phyloP scores from a whole-genome alignment of 1,140 invertebrate genomes.

The Notospermus geniculatus region DNA sequence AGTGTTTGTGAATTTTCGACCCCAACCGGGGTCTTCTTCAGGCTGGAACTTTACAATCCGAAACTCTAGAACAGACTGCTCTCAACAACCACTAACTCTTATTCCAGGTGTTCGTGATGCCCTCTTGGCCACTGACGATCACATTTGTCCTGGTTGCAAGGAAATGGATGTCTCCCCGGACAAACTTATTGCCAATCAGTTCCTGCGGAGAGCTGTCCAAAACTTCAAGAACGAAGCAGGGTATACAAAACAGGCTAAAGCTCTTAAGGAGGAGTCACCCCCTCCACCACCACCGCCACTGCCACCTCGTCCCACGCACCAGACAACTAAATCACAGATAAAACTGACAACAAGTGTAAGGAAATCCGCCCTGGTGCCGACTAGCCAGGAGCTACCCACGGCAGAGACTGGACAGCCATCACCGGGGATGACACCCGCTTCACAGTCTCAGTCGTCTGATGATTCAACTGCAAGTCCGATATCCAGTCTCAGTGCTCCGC shows the following conservation, averaged over 20 bases:
- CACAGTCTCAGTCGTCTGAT: no score
- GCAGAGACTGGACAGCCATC: no score
- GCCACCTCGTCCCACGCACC: not conserved
- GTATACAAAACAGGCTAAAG: constrained; percentile 60
- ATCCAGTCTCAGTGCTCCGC: no score
- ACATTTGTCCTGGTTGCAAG: constrained; percentile 90
- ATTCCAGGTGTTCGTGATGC: constrained; percentile 77
- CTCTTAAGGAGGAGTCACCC: constrained; percentile 20
- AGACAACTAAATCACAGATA: not conserved
- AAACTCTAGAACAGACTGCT: no score
- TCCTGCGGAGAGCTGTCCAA: constrained; percentile 80
- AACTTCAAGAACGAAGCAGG: constrained; percentile 88
- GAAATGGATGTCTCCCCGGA: constrained; percentile 90
- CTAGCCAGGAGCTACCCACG: not conserved
- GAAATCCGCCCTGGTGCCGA: not conserved
- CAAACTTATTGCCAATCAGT: constrained; percentile 88
- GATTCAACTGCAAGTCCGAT: no score
- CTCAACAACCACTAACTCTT: no score
- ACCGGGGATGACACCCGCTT: no score
- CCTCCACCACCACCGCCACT: constrained; percentile 21
- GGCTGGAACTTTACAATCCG: no score
- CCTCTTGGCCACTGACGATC: constrained; percentile 87
- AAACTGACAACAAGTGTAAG: not conserved
- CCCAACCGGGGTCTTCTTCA: no score
- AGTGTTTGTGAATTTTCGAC: no score